Conservation (phyloP, 2,113 vertebrate genomes). For the Petromus typicus region DNA sequence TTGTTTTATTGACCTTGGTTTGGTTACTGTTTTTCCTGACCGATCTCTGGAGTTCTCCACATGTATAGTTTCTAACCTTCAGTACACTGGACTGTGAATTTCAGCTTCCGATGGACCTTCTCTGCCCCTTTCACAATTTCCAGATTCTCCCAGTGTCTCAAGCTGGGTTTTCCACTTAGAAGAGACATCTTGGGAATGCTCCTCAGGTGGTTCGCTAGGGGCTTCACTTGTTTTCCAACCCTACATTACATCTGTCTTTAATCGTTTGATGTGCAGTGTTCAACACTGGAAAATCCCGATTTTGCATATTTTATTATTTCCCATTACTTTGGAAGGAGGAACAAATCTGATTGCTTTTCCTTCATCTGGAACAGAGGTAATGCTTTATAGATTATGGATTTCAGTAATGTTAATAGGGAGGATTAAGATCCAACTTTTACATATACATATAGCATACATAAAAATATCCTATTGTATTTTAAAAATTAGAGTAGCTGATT, state of each 20-base stretch:
- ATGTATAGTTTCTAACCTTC: neutral
- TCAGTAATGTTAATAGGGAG: neutral
- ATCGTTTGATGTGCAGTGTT: neutral
- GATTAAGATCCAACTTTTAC: neutral
- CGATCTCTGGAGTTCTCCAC: neutral
- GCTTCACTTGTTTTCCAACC: neutral
- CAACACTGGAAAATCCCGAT: neutral
- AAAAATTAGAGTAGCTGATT: neutral
- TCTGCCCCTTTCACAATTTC: neutral
- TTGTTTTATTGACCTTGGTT: neutral
- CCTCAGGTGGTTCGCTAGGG: neutral
- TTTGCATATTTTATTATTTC: neutral
- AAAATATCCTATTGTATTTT: neutral
- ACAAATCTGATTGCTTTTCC: neutral
- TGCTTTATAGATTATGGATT: neutral
- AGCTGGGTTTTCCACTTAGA: neutral
- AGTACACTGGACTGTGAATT: neutral
- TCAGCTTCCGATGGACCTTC: neutral
- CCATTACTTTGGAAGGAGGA: neutral
- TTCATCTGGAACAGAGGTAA: neutral
- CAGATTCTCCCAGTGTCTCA: neutral
- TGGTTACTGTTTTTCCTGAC: neutral
- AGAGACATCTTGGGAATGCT: neutral
- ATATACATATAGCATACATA: neutral
- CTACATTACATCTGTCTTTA: neutral